Evolutionary conservation across 2,888 invertebrate genomes (phyloP).

Genomic region (Pherbina coryleti): DNA sequence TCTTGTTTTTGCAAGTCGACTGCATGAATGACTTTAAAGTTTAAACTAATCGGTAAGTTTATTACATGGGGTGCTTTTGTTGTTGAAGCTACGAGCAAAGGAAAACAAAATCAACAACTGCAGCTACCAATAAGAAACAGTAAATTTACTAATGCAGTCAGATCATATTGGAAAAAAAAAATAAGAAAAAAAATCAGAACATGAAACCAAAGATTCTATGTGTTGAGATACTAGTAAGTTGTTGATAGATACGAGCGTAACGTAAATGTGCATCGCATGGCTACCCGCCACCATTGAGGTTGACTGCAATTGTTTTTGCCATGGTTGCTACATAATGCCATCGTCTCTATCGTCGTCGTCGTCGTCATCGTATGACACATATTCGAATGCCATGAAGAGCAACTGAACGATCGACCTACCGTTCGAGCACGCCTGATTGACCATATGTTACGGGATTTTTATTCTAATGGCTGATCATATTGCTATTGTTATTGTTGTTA

Average conservation of each 20-base stretch:
- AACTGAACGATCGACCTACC: neutral
- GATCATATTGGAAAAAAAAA: neutral
- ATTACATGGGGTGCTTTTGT: neutral
- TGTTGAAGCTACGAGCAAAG: too few species aligned
- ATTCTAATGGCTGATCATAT: neutral
- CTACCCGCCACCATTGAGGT: slow-evolving; percentile 44
- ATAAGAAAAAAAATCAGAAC: neutral
- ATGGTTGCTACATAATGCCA: slow-evolving; percentile 37
- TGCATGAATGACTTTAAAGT: slow-evolving; percentile 44
- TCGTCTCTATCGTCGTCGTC: neutral
- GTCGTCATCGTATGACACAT: slow-evolving; percentile 9
- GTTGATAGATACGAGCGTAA: neutral
- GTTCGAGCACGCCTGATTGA: neutral
- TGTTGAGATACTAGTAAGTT: too few species aligned
- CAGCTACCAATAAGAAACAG: slow-evolving; percentile 1
- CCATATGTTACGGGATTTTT: neutral
- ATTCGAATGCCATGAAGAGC: slow-evolving; percentile 12
- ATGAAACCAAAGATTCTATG: slow-evolving; percentile 20
- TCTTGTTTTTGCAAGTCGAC: slow-evolving; percentile 39
- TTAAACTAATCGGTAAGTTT: slow-evolving; percentile 43
- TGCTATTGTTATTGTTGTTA: neutral
- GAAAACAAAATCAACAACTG: neutral
- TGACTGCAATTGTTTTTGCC: slow-evolving; percentile 25
- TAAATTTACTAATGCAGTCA: slow-evolving; percentile 14
- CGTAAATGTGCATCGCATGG: slow-evolving; percentile 14